Base-by-base conservation (phyloP, 1,140 invertebrate species). In the Hirudo medicinalis region DNA sequence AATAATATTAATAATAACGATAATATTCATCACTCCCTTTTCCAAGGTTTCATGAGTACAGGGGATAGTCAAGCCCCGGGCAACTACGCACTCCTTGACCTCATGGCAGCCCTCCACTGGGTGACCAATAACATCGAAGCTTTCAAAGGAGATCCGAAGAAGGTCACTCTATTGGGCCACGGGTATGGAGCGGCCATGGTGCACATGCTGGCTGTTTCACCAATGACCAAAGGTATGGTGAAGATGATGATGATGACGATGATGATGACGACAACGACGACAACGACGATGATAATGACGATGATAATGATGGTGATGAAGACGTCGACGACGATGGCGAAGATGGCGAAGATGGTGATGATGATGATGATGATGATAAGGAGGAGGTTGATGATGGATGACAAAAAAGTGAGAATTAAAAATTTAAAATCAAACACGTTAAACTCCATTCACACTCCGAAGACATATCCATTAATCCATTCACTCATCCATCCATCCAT, bases 41-140 rank as follows among this genome's bases (percentile, higher is more conserved):
- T 68, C 20, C 25, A 63, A 68, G 67, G 67, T 1, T 76, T 78
- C 73, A 29, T 78, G 57, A 73, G 71, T 25, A 69, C 72, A 5
- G 75, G 75, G n/a, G 69, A 75, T 67, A 60, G 67, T 70, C 40
- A 76, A 66, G 67, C 70, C 19, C 53, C 75, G 27, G 75, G 76
- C 40, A 75, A 76, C 67, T 72, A 77, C 32, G 76, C 69, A 49
- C 32, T 76, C 4, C 68, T 74, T 22, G 75, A 76, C 68, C 76
- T 76, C 67, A 36, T 75, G 49, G 86, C 86, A 67, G 89, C 89
- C 11, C 84, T 91, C 72, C 72, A 86, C 89, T 2, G 82, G 88
- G n/a, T 73, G 74, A 49, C 43, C 27, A 32, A 75, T 54, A 75
- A 71, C 74, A 60, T 72, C 15, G 54, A 29, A 13, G 67, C 72